Evolutionary conservation across 1,140 invertebrate species (phyloP).

Genomic region (Drosophila ercepeae): DNA sequence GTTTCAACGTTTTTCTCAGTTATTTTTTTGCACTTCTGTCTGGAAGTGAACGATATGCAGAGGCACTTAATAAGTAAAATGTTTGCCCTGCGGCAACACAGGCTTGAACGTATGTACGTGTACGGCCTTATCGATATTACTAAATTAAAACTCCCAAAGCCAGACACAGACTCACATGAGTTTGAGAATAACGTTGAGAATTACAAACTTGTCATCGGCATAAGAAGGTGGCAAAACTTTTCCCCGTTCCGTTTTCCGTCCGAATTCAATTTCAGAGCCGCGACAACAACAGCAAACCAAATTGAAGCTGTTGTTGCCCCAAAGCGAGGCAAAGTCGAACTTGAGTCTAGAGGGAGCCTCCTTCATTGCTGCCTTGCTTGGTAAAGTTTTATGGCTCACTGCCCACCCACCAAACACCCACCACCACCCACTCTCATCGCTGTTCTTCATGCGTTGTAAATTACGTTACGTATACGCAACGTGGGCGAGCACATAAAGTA

Average conservation of each 20-base stretch:
- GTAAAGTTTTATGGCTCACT: conserved; percentile 46
- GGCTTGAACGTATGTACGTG: conserved; percentile 4
- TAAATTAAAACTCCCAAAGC: conserved; percentile 35
- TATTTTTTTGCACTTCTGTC: conserved; percentile 28
- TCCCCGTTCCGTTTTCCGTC: conserved; percentile 14
- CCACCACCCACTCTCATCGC: not conserved
- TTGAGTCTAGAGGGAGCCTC: conserved; percentile 24
- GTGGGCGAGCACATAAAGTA: conserved; percentile 64
- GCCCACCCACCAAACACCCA: not conserved
- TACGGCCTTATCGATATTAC: conserved; percentile 33
- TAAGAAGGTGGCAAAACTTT: conserved; percentile 36
- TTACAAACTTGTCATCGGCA: conserved; percentile 45
- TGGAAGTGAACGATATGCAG: conserved; percentile 45
- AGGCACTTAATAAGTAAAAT: conserved; percentile 69
- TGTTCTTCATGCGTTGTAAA: conserved; percentile 51
- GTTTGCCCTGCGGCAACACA: conserved; percentile 23
- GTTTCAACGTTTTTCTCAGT: conserved; percentile 10
- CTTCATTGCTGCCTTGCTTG: conserved; percentile 29
- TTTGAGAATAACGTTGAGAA: not conserved
- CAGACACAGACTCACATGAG: conserved; percentile 15
- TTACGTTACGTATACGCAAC: conserved; percentile 76
- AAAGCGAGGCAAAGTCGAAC: conserved; percentile 32
- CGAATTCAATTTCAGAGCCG: conserved; percentile 62
- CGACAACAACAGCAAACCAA: conserved; percentile 45
- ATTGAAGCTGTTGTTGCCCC: conserved; percentile 38